Percentiles rank a stretch among this genome's conserved stretches.
phyloP scores from a whole-genome alignment of 2,888 invertebrate species.

The Sipunculus nudus region DNA sequence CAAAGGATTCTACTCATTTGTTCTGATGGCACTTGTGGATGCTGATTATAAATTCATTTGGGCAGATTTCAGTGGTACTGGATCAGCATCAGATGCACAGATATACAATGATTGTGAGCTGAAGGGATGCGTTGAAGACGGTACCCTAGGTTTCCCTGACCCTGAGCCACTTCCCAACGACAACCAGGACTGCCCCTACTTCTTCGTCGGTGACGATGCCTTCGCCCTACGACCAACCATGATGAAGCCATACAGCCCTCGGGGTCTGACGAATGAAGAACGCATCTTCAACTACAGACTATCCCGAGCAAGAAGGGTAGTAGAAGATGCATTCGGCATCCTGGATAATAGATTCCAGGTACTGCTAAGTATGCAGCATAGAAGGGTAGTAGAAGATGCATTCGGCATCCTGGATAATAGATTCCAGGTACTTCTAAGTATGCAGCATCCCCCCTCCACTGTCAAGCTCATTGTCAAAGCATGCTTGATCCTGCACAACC shows the following conservation, averaged over 20 bases:
- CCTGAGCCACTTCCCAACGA: background rate
- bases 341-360: no score
- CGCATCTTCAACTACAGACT: background rate
- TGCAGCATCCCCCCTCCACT: conserved; percentile 23
- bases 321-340: no score
- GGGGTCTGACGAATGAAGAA: background rate
- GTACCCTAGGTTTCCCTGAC: conserved; percentile 1
- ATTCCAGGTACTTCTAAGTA: conserved; percentile 20
- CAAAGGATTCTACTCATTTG: no score
- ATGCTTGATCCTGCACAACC: conserved; percentile 10
- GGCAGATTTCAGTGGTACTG: conserved; percentile 3
- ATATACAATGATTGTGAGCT: conserved; percentile 11
- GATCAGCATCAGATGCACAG: conserved; percentile 11
- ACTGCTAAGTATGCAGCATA: no score
- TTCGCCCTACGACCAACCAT: conserved; percentile 11
- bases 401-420: background rate
- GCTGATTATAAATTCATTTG: conserved; percentile 5
- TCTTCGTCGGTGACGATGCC: conserved; percentile 12
- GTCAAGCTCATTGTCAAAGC: conserved; percentile 21
- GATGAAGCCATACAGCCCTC: conserved; percentile 12
- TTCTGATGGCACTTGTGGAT: no score
- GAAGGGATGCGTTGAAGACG: conserved; percentile 7
- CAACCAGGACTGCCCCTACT: conserved; percentile 6
- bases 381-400: no score
- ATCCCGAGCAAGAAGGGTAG: no score